Conservation (phyloP, 2,888 invertebrate genomes). For the Xanthia togata region DNA sequence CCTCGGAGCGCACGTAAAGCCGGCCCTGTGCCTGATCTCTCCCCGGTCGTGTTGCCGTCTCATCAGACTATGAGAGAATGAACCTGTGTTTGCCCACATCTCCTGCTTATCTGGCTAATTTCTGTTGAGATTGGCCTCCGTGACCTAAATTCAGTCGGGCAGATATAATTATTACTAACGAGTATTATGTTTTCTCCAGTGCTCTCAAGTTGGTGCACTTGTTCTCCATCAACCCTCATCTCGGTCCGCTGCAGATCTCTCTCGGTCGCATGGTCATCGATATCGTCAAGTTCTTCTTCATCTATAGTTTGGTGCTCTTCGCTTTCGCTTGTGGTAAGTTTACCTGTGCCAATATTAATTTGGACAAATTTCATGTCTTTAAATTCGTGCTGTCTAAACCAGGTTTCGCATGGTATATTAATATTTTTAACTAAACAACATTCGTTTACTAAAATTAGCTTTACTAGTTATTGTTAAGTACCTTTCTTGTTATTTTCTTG, state of each 20-base stretch:
- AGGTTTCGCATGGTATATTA: not conserved
- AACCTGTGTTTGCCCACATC: not conserved
- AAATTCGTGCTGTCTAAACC: too few species aligned
- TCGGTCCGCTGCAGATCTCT: constrained; percentile 98
- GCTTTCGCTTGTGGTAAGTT: constrained; percentile 96
- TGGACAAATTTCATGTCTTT: not conserved
- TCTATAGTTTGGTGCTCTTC: constrained; percentile 96
- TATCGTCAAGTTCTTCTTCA: constrained; percentile 97
- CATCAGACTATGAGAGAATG: not conserved
- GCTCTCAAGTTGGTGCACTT: constrained; percentile 97
- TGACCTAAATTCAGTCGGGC: not conserved
- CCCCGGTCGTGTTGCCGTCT: not conserved
- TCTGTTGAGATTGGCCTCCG: not conserved
- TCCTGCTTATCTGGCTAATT: not conserved
- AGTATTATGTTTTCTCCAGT: constrained; percentile 81
- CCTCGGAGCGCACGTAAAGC: not conserved
- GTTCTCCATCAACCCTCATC: constrained; percentile 97
- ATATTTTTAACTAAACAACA: too few species aligned
- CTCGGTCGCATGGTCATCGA: constrained; percentile 97
- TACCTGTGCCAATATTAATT: not conserved
- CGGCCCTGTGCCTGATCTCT: not conserved
- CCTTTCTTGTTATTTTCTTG: not conserved
- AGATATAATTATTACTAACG: not conserved
- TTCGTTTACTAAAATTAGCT: not conserved
- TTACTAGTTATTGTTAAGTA: not conserved